Conservation (phyloP, 2,113 vertebrate genomes). For the Miniopterus natalensis region DNA sequence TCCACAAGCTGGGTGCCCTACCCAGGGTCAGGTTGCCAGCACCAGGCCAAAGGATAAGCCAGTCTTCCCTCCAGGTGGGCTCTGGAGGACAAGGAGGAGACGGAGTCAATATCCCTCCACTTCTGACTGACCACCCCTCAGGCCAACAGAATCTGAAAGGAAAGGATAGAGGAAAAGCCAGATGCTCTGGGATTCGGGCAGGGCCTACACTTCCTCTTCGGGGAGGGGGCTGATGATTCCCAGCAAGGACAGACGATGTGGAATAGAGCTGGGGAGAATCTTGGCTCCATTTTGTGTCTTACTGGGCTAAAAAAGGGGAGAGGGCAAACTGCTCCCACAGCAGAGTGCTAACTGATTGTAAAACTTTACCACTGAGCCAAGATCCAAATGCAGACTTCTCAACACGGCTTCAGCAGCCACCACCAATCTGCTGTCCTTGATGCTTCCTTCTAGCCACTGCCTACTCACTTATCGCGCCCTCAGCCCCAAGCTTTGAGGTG, state of each 20-base stretch:
- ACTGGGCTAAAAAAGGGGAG: background rate
- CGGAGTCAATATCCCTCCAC: background rate
- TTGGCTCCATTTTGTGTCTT: background rate
- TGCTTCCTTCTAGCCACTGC: background rate
- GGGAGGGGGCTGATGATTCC: background rate
- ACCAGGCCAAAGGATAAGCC: background rate
- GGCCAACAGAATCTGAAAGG: background rate
- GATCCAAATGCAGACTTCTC: background rate
- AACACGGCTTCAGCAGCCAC: background rate
- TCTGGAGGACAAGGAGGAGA: background rate
- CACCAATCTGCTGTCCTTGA: background rate
- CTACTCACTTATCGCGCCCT: background rate
- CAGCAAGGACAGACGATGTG: background rate
- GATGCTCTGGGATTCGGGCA: background rate
- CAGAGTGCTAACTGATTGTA: background rate
- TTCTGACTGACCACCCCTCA: background rate
- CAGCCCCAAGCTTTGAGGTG: background rate
- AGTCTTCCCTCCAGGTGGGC: background rate
- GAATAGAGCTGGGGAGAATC: background rate
- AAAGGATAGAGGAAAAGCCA: background rate
- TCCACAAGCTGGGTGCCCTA: conserved; percentile 51
- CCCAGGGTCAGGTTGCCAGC: background rate
- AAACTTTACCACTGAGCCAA: background rate
- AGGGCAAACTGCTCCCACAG: background rate
- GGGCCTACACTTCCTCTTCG: background rate